Conservation (phyloP, 2,797 vertebrate genomes). For the Meda fulgida region DNA sequence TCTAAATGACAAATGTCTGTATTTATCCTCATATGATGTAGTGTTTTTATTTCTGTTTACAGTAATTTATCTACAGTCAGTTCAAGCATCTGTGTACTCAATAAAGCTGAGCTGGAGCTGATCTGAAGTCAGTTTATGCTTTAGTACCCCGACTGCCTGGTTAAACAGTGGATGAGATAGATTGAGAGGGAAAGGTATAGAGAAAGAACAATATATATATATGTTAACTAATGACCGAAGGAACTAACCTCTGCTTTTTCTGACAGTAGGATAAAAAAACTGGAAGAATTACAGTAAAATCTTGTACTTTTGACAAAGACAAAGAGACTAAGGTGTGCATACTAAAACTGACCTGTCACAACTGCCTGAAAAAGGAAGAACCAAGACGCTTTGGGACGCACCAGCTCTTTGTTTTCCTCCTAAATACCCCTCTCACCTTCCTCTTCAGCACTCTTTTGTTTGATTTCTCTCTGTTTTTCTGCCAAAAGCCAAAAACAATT, state of each 20-base stretch:
- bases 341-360: slow-evolving; percentile 22
- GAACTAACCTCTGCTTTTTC: neutral
- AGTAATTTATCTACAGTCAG: neutral
- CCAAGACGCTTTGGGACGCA: neutral
- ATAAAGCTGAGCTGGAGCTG: slow-evolving; percentile 21
- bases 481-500: slow-evolving; percentile 8
- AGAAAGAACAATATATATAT: neutral
- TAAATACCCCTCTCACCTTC: slow-evolving; percentile 18
- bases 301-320: slow-evolving; percentile 11
- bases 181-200: neutral
- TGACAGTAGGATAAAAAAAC: neutral
- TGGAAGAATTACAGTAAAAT: neutral
- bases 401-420: slow-evolving; percentile 1
- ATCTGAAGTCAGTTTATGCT: slow-evolving; percentile 26
- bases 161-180: slow-evolving; percentile 1
- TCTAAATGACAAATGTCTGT: neutral
- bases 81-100: neutral
- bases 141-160: neutral
- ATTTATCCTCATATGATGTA: neutral
- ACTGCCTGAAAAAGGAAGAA: neutral
- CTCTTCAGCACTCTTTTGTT: slow-evolving; percentile 25
- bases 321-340: slow-evolving; percentile 13
- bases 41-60: neutral
- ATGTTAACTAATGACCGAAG: too few relatives aligned
- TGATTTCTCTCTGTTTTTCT: slow-evolving; percentile 20